These are phyloP conservation scores for Phrixothrix hirtus DNA, from an alignment of 2,888 invertebrate species.

Conservation along the genomic window DNA sequence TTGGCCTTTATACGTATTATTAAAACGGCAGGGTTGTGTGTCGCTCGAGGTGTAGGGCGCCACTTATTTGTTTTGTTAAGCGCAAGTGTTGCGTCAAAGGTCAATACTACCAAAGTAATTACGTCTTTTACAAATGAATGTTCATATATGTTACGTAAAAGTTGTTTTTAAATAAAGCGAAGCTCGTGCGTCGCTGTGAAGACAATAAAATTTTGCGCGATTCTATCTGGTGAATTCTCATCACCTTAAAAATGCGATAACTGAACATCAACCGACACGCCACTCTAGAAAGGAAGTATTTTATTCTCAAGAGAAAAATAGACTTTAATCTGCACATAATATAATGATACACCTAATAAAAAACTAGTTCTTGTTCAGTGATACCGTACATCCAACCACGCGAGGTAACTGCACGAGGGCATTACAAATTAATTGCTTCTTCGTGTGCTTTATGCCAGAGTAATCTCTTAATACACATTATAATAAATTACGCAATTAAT, in stretches of 20 bases:
- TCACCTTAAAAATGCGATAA: slow-evolving; percentile 9
- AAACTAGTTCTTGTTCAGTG: slow-evolving; percentile 27
- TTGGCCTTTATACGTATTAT: too few species aligned
- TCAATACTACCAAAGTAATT: too few species aligned
- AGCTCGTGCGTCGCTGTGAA: too few species aligned
- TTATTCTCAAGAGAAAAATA: slow-evolving; percentile 31
- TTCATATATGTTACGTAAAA: too few species aligned
- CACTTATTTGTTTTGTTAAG: too few species aligned
- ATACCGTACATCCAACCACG: slow-evolving; percentile 16
- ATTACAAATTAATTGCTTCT: slow-evolving; percentile 11
- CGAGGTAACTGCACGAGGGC: slow-evolving; percentile 5
- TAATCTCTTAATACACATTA: background rate
- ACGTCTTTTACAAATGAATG: too few species aligned
- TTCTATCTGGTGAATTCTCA: slow-evolving; percentile 1
- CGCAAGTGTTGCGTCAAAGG: too few species aligned
- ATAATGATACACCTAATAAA: slow-evolving; percentile 24
- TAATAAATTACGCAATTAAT: background rate
- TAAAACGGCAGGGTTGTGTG: too few species aligned
- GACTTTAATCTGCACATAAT: slow-evolving; percentile 32
- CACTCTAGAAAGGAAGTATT: slow-evolving; percentile 30
- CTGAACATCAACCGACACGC: slow-evolving; percentile 14
- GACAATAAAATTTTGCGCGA: background rate
- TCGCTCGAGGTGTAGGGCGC: too few species aligned
- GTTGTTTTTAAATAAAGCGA: too few species aligned
- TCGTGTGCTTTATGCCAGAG: slow-evolving; percentile 1